Conservation (phyloP, 2,888 invertebrate species). For the Microctonus hyperodae region DNA sequence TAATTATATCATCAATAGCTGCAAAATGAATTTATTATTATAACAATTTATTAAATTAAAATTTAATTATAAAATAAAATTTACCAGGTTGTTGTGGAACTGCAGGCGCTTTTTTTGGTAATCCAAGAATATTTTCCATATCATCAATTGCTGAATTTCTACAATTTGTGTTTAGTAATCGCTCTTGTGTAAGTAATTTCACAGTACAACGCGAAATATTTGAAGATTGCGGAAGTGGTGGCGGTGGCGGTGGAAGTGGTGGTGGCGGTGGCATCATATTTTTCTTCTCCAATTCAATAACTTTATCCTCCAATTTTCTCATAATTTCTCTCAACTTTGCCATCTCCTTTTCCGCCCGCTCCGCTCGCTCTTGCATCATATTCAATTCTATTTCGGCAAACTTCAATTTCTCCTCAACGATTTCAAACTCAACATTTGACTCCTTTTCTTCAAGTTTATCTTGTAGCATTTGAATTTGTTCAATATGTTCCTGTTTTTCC, state of each 20-base stretch:
- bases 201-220: slow-evolving; percentile 45
- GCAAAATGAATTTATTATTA: slow-evolving; percentile 32
- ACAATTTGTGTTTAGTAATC: slow-evolving; percentile 42
- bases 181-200: slow-evolving; percentile 59
- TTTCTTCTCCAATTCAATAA: slow-evolving; percentile 52
- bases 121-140: slow-evolving; percentile 70
- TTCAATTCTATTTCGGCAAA: slow-evolving; percentile 75
- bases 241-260: slow-evolving; percentile 64
- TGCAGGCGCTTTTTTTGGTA: slow-evolving; percentile 66
- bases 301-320: slow-evolving; percentile 46
- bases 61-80: neutral
- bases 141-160: slow-evolving; percentile 61
- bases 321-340: slow-evolving; percentile 53
- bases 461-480: slow-evolving; percentile 70
- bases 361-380: slow-evolving; percentile 69
- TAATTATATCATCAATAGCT: slow-evolving; percentile 79
- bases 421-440: slow-evolving; percentile 72
- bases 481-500: slow-evolving; percentile 67
- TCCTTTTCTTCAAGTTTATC: slow-evolving; percentile 73
- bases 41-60: neutral
- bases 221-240: slow-evolving; percentile 57
- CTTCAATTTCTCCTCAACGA: slow-evolving; percentile 75
- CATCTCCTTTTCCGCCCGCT: slow-evolving; percentile 66
- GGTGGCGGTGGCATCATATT: slow-evolving; percentile 56
- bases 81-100: slow-evolving; percentile 68